Evolutionary conservation across 2,797 vertebrate genomes (phyloP), one percentile per base, ranked within the genome.

Genomic region (Oreortyx pictus): DNA sequence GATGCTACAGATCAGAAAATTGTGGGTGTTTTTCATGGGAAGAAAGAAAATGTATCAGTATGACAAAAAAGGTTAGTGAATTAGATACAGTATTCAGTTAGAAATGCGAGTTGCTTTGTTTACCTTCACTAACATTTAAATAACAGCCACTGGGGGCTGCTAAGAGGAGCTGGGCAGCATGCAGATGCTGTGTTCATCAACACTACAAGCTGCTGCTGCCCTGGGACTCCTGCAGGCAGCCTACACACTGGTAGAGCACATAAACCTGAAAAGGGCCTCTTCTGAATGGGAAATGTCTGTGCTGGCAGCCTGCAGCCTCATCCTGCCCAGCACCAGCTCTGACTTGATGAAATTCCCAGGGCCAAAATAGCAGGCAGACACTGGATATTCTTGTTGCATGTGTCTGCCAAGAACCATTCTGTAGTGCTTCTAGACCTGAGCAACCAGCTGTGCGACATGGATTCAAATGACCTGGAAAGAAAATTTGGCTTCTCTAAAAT

Each of bases 391-490:
- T 25, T 39, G 87, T 11, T 68, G 62, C 75, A 25, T 57, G 52
- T 2, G 0, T 22, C 62, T 89, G 89, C 88, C 89, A 88, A 68
- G 71, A 71, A 7, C 14, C 44, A 7, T 71, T 83, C 66, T 17
- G 10, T 46, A 72, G 9, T 70, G 52, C 74, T 64, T 39, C 59
- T 33, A 52, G 66, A 65, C n/a, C 60, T 70, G 85, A 46, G 73
- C 67, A 84, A 6, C 74, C 91, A 93, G 77, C 89, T 95, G 83
- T 41, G 82, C 90, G 81, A 91, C 86, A 67, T 67, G 88, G 31
- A 82, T 74, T 90, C 67, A 74, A 47, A 54, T 71, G 49, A 41
- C 65, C 82, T 86, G 79, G 85, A 92, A 79, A 61, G 81, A 46
- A 82, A 71, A 74, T 67, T 61, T 80, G 91, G 83, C 92, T 88